A percentile compares a stretch with the other conserved stretches of the same genome.
Evolutionary conservation across 2,797 vertebrate species (phyloP).

Genomic region (Tadarida brasiliensis): DNA sequence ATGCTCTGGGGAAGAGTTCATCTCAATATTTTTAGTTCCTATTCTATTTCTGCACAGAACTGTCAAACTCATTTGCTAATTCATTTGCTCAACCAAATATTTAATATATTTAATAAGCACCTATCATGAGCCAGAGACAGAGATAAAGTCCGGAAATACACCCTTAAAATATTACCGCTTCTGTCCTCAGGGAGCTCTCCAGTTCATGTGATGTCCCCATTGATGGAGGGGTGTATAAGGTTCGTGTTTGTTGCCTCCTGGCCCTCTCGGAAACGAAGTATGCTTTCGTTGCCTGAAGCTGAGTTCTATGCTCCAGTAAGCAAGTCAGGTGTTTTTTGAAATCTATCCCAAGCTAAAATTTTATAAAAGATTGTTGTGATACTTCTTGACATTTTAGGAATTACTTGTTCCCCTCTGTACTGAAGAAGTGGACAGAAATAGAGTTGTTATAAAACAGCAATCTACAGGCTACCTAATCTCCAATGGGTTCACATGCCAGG

Average conservation of each 20-base stretch:
- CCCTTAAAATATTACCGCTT: neutral
- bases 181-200: neutral
- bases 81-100: conserved; percentile 44
- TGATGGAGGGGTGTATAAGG: rapidly evolving
- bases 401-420: neutral
- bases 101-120: conserved; percentile 61
- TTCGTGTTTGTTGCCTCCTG: neutral
- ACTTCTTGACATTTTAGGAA: conserved; percentile 61
- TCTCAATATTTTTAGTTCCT: neutral
- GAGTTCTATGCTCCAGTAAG: neutral
- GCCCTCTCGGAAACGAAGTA: neutral
- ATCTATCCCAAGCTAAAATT: conserved; percentile 5
- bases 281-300: neutral
- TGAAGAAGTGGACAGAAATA: conserved; percentile 45
- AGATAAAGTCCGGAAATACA: neutral
- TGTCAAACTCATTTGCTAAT: conserved; percentile 38
- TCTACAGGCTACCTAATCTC: neutral
- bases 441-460: conserved; percentile 42
- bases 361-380: conserved; percentile 60
- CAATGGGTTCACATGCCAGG: neutral
- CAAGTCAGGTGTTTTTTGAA: neutral
- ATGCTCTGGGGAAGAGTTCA: neutral
- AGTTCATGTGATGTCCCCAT: neutral
- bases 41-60: neutral
- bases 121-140: neutral